Evolutionary conservation across 30 jellyfish, hydroid and myxozoan genomes (phyloP).

Genomic region (Mastigias papua): DNA sequence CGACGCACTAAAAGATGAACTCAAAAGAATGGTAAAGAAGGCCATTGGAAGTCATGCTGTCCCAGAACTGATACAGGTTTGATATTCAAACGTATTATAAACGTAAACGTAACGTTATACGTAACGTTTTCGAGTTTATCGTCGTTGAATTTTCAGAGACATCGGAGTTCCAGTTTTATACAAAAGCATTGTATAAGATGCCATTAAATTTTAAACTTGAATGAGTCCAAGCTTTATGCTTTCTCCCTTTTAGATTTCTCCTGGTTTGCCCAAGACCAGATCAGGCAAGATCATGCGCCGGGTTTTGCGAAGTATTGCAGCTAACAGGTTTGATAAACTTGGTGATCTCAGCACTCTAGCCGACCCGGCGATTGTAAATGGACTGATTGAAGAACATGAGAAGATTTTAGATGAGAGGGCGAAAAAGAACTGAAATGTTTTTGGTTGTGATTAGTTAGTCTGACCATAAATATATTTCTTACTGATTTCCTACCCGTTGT

Average conservation of each 20-base stretch:
- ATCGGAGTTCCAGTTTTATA: not conserved
- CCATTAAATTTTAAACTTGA: no score
- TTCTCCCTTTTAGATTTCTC: conserved; percentile 71
- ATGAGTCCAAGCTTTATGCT: not conserved
- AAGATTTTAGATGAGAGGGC: conserved; percentile 54
- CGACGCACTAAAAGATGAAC: conserved; percentile 72
- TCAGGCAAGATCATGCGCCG: conserved; percentile 99
- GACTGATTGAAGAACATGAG: conserved; percentile 79
- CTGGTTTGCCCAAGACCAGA: conserved; percentile 96
- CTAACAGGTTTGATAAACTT: conserved; percentile 78
- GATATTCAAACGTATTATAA: not conserved
- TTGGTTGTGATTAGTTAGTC: not conserved
- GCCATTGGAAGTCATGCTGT: conserved; percentile 95
- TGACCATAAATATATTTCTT: no score
- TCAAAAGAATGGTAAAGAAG: conserved; percentile 88
- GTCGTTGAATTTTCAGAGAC: no score
- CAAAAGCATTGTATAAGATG: no score
- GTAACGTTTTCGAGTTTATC: no score
- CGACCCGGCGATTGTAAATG: conserved; percentile 94
- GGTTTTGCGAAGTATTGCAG: conserved; percentile 91
- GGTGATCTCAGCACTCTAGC: conserved; percentile 98
- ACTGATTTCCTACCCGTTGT: no score
- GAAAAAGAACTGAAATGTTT: conserved; percentile 1
- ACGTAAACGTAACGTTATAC: no score
- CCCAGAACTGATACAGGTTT: conserved; percentile 95